Evolutionary conservation across 2,888 invertebrate genomes (phyloP).

Genomic region (Eurois occulta): DNA sequence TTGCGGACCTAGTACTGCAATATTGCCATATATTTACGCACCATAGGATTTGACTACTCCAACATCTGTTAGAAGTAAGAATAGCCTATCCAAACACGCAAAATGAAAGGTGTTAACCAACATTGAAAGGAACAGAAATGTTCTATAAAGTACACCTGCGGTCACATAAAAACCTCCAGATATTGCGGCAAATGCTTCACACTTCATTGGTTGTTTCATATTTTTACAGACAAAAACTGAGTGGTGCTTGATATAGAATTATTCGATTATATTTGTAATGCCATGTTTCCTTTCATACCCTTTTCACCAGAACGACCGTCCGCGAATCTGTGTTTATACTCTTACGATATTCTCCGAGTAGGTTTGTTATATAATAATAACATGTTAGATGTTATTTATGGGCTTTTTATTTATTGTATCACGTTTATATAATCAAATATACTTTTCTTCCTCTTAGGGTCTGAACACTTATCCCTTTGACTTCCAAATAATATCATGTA

Average conservation of each 20-base stretch:
- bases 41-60: conserved; percentile 14
- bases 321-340: conserved; percentile 64
- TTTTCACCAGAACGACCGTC: conserved; percentile 74
- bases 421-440: conserved; percentile 28
- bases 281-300: conserved; percentile 74
- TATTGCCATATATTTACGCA: neutral
- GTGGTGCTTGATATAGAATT: conserved; percentile 72
- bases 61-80: conserved; percentile 35
- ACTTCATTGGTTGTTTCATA: conserved; percentile 78
- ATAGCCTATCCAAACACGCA: conserved; percentile 62
- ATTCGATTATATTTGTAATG: conserved; percentile 74
- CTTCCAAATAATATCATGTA: neutral
- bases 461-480: neutral
- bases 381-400: conserved; percentile 47
- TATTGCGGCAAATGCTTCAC: conserved; percentile 78
- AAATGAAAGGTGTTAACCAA: conserved; percentile 76
- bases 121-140: conserved; percentile 78
- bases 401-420: conserved; percentile 36
- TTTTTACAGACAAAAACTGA: conserved; percentile 66
- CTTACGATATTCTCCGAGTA: conserved; percentile 53
- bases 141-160: conserved; percentile 85
- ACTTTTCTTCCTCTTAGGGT: neutral
- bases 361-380: conserved; percentile 40
- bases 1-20: too few species aligned
- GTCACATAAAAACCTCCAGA: conserved; percentile 78